Base-by-base conservation (phyloP, 2,797 vertebrate species). In the Coilia nasus region DNA sequence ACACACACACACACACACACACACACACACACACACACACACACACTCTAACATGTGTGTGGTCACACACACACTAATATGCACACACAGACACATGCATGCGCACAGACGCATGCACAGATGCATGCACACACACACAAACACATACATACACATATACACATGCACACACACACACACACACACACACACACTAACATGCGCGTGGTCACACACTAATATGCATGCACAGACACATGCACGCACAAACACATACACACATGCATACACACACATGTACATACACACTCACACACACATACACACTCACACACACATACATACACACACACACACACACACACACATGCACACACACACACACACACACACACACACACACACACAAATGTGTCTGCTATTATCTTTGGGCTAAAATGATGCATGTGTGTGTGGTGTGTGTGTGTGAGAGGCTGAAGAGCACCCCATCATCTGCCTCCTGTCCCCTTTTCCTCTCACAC, bases 401-500 rank as follows among this genome's bases (percentile, higher is more conserved):
- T 71, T 35, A 35, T 71, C 64, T 71, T 71, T 71, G 28, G 64
- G 28, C 12, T 31, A 14, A 71, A 31, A 71, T 71, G 28, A 71
- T 12, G 28, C 25, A 23, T 64, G 23, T 64, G 62, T 64, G 23
- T 64, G 83, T 59, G 12, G 56, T n/a, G 81, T 62, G 59, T 60
- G 59, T 23, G 25, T 21, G 21, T 60, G 21, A 64, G 23, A 60
- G 59, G n/a, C 3, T 3, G 9, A 14, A 71, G 2, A 71, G 5
- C 11, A 64, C 11, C 60, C 28, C 64, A 71, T 31, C 28, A 71
- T 11, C 60, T 23, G 23, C 59, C 25, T 14, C 15, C 25, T 17
- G 64, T 5, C 25, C 25, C 64, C 15, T 9, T 71, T 71, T 35
- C 25, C 85, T 78, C 86, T 87, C 88, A 28, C 60, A 31, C 47